Conservation (phyloP, 2,797 vertebrate species). For the Argentina silus region DNA sequence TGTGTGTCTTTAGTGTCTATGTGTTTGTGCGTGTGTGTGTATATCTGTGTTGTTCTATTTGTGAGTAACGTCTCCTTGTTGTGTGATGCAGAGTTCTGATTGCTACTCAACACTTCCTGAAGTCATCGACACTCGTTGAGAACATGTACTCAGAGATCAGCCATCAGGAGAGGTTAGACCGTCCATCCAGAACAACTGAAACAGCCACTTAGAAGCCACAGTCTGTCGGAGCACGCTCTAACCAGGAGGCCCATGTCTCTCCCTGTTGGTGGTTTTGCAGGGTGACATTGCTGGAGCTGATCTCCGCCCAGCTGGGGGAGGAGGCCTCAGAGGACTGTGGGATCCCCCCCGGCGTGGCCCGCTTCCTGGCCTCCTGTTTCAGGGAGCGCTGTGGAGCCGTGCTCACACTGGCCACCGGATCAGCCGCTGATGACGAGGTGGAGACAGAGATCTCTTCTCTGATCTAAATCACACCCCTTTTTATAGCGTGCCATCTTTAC, state of each 20-base stretch:
- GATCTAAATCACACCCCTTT: no score
- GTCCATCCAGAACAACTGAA: neutral
- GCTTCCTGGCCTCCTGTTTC: conserved; percentile 83
- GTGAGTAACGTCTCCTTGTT: conserved; percentile 4
- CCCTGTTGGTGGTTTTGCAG: conserved; percentile 66
- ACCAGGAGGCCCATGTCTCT: neutral
- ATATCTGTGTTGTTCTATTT: neutral
- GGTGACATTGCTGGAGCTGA: conserved; percentile 84
- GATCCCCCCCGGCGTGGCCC: conserved; percentile 72
- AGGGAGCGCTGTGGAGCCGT: conserved; percentile 81
- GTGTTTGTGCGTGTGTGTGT: conserved; percentile 11
- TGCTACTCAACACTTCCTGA: conserved; percentile 90
- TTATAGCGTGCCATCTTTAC: no score
- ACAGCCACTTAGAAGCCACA: neutral
- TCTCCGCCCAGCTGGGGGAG: conserved; percentile 79
- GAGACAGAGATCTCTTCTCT: neutral
- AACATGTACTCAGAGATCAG: conserved; percentile 87
- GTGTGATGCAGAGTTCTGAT: conserved; percentile 85
- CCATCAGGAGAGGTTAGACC: conserved; percentile 86
- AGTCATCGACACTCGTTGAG: conserved; percentile 84
- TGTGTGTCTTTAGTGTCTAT: neutral
- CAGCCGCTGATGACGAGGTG: conserved; percentile 78
- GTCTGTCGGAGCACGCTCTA: neutral
- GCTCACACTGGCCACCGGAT: conserved; percentile 78
- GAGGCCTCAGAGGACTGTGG: conserved; percentile 63